Conservation (phyloP, 2,888 invertebrate species). For the Marasmarcha lunaedactyla region DNA sequence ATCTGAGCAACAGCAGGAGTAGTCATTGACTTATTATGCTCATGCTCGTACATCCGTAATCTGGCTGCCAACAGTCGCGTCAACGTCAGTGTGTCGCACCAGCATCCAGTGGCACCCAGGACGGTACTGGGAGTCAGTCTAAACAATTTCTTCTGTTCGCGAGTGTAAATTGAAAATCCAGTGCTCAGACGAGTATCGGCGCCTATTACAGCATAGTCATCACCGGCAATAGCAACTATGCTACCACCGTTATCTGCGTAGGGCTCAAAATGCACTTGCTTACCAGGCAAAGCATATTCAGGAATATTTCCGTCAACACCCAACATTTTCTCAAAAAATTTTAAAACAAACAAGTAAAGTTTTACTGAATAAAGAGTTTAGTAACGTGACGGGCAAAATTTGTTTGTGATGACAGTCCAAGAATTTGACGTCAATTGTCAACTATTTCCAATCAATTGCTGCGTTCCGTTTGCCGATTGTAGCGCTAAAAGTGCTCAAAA, state of each 20-base stretch:
- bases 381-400: too few relatives aligned
- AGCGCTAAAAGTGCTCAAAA: too few relatives aligned
- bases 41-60: slow-evolving; percentile 95
- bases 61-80: slow-evolving; percentile 86
- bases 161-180: slow-evolving; percentile 90
- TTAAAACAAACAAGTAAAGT: too few relatives aligned
- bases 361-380: slow-evolving; percentile 1
- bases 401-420: too few relatives aligned
- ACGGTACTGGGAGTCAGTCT: slow-evolving; percentile 85
- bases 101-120: slow-evolving; percentile 95
- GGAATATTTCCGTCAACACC: slow-evolving; percentile 44
- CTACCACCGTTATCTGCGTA: slow-evolving; percentile 79
- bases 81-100: slow-evolving; percentile 95
- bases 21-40: slow-evolving; percentile 92
- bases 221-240: slow-evolving; percentile 94
- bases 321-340: slow-evolving; percentile 32
- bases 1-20: slow-evolving; percentile 95
- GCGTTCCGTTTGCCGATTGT: too few relatives aligned
- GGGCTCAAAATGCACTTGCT: slow-evolving; percentile 62
- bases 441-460: too few relatives aligned
- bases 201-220: slow-evolving; percentile 94
- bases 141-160: slow-evolving; percentile 90
- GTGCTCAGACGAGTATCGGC: slow-evolving; percentile 94
- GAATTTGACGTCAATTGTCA: too few relatives aligned
- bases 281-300: slow-evolving; percentile 64